Conservation (phyloP, 2,888 invertebrate genomes). For the Chrysolina haemoptera region DNA sequence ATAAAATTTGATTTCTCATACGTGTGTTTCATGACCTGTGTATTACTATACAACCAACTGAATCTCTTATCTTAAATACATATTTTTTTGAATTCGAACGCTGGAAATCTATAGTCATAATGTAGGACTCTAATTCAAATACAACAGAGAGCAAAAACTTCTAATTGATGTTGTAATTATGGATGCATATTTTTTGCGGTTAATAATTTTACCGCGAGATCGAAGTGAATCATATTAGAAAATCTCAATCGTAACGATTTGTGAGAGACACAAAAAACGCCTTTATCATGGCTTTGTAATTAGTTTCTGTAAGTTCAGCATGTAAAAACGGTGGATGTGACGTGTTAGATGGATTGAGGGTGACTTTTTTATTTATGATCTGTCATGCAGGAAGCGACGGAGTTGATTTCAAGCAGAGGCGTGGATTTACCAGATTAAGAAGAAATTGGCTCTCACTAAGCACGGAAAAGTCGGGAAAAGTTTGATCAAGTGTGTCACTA, state of each 20-base stretch:
- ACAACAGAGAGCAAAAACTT: constrained; percentile 16
- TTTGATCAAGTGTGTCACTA: constrained; percentile 6
- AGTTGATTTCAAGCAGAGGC: constrained; percentile 48
- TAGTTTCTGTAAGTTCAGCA: constrained; percentile 65
- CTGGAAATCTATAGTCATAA: not conserved
- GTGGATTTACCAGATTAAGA: constrained; percentile 25
- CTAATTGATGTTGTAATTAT: constrained; percentile 45
- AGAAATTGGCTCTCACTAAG: not conserved
- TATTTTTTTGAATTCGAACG: too few species aligned
- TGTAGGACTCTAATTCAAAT: not conserved
- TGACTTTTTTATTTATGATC: constrained; percentile 69
- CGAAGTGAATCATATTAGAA: constrained; percentile 50
- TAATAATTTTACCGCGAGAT: constrained; percentile 45
- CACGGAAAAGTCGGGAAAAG: constrained; percentile 9
- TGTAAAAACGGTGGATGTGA: constrained; percentile 63
- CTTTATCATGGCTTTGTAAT: constrained; percentile 68
- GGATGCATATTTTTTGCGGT: constrained; percentile 40
- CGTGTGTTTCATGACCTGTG: too few species aligned
- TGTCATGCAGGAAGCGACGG: constrained; percentile 65
- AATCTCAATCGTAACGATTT: constrained; percentile 56
- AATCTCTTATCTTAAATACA: too few species aligned
- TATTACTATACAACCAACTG: too few species aligned
- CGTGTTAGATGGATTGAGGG: constrained; percentile 66
- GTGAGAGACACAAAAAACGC: constrained; percentile 62
- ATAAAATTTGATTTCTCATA: too few species aligned